These are phyloP conservation scores for Nomada ruficornis DNA, from an alignment of 2,888 invertebrate species.

Conservation along the genomic window DNA sequence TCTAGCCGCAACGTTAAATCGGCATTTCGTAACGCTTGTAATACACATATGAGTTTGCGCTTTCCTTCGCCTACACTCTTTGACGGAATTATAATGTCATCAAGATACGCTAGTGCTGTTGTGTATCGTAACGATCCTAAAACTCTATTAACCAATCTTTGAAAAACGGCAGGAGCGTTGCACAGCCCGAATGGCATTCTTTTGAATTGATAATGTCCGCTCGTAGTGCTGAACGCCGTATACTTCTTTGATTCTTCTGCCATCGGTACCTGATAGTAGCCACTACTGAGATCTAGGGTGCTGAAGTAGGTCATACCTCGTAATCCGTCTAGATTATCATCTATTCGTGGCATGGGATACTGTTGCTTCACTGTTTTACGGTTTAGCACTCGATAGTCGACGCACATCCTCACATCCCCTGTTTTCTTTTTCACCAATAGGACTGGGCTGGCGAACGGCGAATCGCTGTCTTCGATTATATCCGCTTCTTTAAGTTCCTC, in stretches of 20 bases:
- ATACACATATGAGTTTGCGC: conserved; percentile 32
- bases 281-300: conserved; percentile 74
- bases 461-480: conserved; percentile 33
- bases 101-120: conserved; percentile 10
- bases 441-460: conserved; percentile 62
- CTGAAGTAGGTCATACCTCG: conserved; percentile 73
- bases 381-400: conserved; percentile 75
- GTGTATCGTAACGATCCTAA: conserved; percentile 37
- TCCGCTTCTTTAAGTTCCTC: conserved; percentile 29
- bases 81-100: conserved; percentile 1
- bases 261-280: conserved; percentile 77
- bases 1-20: conserved; percentile 67
- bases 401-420: conserved; percentile 64
- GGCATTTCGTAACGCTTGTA: conserved; percentile 32
- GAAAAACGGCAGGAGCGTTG: conserved; percentile 63
- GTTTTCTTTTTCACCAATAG: conserved; percentile 65
- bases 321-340: conserved; percentile 52
- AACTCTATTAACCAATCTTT: neutral
- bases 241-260: neutral
- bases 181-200: conserved; percentile 69
- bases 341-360: conserved; percentile 78
- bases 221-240: conserved; percentile 10
- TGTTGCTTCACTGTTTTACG: conserved; percentile 71
- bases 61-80: conserved; percentile 18
- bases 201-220: conserved; percentile 29